phyloP scores from a whole-genome alignment of 1,140 invertebrate species.

The Saccostrea cuccullata region DNA sequence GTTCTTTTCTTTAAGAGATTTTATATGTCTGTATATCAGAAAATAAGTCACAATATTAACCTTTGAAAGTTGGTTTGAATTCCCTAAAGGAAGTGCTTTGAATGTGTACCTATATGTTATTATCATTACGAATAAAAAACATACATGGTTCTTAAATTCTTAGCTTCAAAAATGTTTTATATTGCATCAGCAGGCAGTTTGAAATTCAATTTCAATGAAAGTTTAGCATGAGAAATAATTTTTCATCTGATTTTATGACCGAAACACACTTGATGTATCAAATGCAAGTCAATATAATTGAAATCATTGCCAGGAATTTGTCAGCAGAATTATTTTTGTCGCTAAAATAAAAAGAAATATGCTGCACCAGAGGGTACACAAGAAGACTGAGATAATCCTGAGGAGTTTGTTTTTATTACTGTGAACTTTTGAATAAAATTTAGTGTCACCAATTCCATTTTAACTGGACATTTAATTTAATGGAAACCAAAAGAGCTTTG shows the following conservation, averaged over 20 bases:
- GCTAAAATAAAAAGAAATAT: neutral
- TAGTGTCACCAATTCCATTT: no score
- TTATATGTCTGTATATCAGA: neutral
- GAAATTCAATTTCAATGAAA: neutral
- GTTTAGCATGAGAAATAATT: neutral
- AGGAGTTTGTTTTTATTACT: no score
- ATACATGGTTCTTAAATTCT: neutral
- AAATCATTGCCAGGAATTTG: neutral
- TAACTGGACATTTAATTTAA: no score
- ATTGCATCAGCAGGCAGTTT: neutral
- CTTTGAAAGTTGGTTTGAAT: neutral
- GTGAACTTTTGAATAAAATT: no score
- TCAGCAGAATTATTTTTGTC: constrained; percentile 1
- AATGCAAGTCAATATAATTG: neutral
- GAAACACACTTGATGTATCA: neutral
- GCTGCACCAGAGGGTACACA: neutral
- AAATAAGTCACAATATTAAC: neutral
- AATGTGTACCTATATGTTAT: neutral
- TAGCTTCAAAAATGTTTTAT: neutral
- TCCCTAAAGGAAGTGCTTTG: constrained; percentile 4
- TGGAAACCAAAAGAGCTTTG: no score
- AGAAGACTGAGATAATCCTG: no score
- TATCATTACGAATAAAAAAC: neutral
- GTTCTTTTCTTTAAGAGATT: neutral
- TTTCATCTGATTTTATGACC: neutral